Evolutionary conservation across 2,888 invertebrate genomes (phyloP), one percentile per base, ranked within the genome.

Genomic region (Campaea margaritaria): DNA sequence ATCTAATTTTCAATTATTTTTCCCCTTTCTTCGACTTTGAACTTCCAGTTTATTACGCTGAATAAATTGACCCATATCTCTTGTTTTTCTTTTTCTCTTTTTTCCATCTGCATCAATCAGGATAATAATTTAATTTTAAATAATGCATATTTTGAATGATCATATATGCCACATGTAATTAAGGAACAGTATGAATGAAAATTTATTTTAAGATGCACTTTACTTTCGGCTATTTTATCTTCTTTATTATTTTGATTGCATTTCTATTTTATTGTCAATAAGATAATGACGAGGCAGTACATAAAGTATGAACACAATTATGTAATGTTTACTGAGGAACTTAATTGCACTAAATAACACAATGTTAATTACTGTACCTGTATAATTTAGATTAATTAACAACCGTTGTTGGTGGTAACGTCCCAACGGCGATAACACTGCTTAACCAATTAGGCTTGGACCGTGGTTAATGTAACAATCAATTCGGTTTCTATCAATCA

Each of bases 341-440:
- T 79, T 76, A 79, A 82, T 78, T 86, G 89, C 90, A 90, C 87
- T 83, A 80, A 85, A 88, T 86, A 88, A 87, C 84, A 84, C 78
- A 62, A 78, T 81, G 77, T 80, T 82, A 83, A 87, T 83, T 76
- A 83, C 75, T 78, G 72, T 83, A 80, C 71, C 68, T 71, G 67
- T 70, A 73, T 83, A 81, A 85, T 79, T 79, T 85, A 85, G 79
- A 76, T 79, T 74, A 78, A 82, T 79, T 85, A 86, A 86, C 82
- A 82, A 75, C 75, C 82, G 82, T 85, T 85, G 84, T 86, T 85
- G 84, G 82, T 82, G 82, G 80, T 82, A 77, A 82, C 83, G 84
- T 85, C 76, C 77, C 82, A 79, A 81, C 79, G 85, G 81, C 88
- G 89, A 86, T 91, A 91, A 91, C 91, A 91, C 89, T 91, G 90